Evolutionary conservation across 2,113 vertebrate genomes (phyloP).

Genomic region (Callocephalon fimbriatum): DNA sequence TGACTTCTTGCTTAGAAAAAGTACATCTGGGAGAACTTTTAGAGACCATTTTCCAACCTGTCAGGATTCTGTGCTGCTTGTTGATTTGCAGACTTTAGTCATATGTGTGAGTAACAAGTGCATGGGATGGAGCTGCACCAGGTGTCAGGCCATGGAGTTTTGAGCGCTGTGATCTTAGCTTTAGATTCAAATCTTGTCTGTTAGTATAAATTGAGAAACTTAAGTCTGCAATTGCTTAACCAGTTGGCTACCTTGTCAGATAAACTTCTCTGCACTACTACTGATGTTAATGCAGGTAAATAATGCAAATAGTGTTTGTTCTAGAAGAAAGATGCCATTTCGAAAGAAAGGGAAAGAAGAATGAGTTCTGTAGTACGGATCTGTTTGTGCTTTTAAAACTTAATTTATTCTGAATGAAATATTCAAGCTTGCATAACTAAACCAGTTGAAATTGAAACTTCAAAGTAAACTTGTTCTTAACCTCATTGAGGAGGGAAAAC

Average conservation of each 20-base stretch:
- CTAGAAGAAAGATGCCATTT: not conserved
- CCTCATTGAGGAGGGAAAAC: not conserved
- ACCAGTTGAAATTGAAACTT: conserved; percentile 33
- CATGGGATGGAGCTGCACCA: not conserved
- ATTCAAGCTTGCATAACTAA: conserved; percentile 24
- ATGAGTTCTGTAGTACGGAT: not conserved
- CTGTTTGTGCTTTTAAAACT: conserved; percentile 8
- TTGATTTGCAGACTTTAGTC: not conserved
- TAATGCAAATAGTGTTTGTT: conserved; percentile 13
- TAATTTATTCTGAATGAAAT: conserved; percentile 42
- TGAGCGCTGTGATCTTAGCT: not conserved
- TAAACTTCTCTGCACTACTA: not conserved
- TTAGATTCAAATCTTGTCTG: not conserved
- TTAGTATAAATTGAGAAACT: not conserved
- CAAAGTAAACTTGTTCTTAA: conserved; percentile 47
- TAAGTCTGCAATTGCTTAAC: conserved; percentile 15
- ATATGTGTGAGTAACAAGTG: not conserved
- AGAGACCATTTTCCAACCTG: not conserved
- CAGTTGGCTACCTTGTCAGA: not conserved
- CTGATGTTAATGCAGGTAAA: not conserved
- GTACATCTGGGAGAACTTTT: not conserved
- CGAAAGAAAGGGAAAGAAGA: not conserved
- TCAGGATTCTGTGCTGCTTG: not conserved
- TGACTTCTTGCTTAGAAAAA: not conserved
- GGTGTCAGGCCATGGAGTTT: not conserved